Conservation (phyloP, 2,888 invertebrate genomes). For the Pediacus dermestoides region DNA sequence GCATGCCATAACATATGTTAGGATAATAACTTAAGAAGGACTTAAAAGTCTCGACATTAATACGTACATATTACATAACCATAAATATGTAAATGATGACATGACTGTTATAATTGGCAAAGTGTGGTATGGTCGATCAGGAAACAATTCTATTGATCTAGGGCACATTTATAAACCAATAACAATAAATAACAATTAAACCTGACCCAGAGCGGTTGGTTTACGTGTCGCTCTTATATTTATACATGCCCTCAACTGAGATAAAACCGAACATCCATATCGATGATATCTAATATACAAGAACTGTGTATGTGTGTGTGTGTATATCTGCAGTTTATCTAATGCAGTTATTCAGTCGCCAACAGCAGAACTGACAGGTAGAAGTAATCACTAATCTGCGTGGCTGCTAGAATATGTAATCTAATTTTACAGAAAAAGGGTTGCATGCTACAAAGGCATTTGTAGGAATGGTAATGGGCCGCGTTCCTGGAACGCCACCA, state of each 20-base stretch:
- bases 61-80: constrained; percentile 1
- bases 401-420: constrained; percentile 20
- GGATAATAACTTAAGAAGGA: constrained; percentile 1
- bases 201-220: constrained; percentile 2
- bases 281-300: no score
- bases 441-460: constrained; percentile 27
- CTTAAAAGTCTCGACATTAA: constrained; percentile 1
- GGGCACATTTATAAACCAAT: neutral
- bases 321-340: neutral
- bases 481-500: constrained; percentile 22
- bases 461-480: constrained; percentile 25
- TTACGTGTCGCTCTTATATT: constrained; percentile 1
- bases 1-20: neutral
- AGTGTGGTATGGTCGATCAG: constrained; percentile 11
- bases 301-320: no score
- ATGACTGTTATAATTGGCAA: constrained; percentile 2
- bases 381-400: constrained; percentile 23
- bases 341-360: constrained; percentile 3
- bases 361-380: constrained; percentile 20
- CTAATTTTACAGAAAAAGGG: constrained; percentile 29
- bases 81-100: constrained; percentile 11
- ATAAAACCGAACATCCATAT: no score
- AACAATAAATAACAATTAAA: constrained; percentile 7
- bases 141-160: constrained; percentile 8
- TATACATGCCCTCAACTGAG: constrained; percentile 1